Base-by-base conservation (phyloP, 2,888 invertebrate species). In the Brenthis hecate region DNA sequence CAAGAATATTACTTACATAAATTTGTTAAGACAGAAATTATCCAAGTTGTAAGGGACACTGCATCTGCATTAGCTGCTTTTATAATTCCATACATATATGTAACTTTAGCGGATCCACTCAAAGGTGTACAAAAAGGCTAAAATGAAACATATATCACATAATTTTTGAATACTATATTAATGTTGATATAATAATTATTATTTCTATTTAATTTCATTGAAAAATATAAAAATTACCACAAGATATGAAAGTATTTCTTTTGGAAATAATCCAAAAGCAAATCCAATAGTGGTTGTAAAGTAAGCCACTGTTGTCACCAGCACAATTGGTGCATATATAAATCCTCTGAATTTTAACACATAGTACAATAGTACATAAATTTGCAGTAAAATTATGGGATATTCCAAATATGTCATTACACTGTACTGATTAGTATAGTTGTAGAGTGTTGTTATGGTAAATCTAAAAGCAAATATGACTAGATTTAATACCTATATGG, bases 361-460 rank as follows among this genome's bases (percentile, higher is more conserved):
- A 66, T 95, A 94, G 80, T 94, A 95, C 74, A 97, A 94, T 72
- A 97, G 87, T 11, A 96, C 88, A 73, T 96, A 94, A 78, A 97
- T 95, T 91, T 97, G 97, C 2, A 95, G 63, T 68, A 97, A 85
- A 74, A 97, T 95, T 56, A 97, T 95, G 0, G 97, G 97, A 85
- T 97, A 97, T 81, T 98, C 98, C 93, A 97, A 86, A 79, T 97
- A 98, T 0, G 97, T 96, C 74, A 97, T 88, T 13, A 96, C 75
- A 13, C 95, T 94, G 83, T 97, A 97, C 13, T 93, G 93, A 81
- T 96, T 96, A 47, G 94, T 94, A 76, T 93, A 96, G 84, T 97
- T 97, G 86, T 98, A 98, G 36, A 96, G 94, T 66, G 96, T 94
- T 94, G 96, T 96, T 73, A 97, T 95, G 2, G 97, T 95, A 78